Evolutionary conservation across 2,113 vertebrate genomes (phyloP).

Genomic region (Nansenia antarctica): DNA sequence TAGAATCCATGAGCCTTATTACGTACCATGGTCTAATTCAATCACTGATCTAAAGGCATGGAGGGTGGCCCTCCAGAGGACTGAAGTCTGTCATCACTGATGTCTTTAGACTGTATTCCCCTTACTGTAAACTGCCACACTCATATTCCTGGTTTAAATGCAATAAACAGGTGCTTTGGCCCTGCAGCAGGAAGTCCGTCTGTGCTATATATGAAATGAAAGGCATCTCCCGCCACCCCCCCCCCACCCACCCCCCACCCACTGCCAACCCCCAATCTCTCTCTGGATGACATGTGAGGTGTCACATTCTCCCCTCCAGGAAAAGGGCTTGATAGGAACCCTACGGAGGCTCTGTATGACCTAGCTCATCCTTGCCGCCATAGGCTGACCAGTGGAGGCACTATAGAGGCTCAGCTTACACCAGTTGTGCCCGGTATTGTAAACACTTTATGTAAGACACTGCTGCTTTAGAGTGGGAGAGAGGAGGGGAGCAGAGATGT

Average conservation of each 20-base stretch:
- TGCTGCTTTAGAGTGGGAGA: not conserved
- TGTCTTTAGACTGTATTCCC: conserved; percentile 15
- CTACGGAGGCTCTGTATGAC: conserved; percentile 1
- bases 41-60: too few relatives aligned
- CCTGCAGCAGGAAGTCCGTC: not conserved
- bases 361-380: not conserved
- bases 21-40: too few relatives aligned
- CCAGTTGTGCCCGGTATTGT: not conserved
- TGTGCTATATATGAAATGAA: conserved; percentile 6
- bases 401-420: not conserved
- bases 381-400: not conserved
- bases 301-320: not conserved
- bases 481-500: not conserved
- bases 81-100: not conserved
- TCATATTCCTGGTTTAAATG: conserved; percentile 25
- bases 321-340: not conserved
- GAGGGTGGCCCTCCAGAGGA: not conserved
- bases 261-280: not conserved
- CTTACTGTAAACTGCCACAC: not conserved
- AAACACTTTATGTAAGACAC: not conserved
- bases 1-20: too few relatives aligned
- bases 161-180: conserved; percentile 34
- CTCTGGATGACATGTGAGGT: not conserved
- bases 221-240: conserved; percentile 7
- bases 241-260: too few relatives aligned